Base-by-base conservation (phyloP, 2,797 vertebrate species). In the Pterois miles region DNA sequence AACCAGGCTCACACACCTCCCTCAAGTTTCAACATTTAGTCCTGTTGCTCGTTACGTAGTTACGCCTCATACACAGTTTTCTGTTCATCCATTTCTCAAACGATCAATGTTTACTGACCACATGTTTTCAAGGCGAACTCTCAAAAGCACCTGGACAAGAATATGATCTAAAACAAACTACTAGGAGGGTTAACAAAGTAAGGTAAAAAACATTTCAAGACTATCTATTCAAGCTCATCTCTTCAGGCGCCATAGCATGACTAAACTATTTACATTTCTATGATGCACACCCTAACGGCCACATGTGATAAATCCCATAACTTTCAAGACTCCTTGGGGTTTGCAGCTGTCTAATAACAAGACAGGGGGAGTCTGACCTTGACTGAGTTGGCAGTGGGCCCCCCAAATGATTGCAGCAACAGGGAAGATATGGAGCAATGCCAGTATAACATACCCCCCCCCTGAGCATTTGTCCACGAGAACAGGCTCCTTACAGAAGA, bases 371-470 rank as follows among this genome's bases (percentile, higher is more conserved):
- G 13, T 65, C 20, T 81, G 64, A 80, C 76, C 68, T 87, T 82
- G 65, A 59, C 57, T 78, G 58, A 79, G 27, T 73, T 79, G 67
- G 75, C 66, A 65, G n/a, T 20, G 46, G 59, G 65, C 38, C 74
- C 57, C 59, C 33, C 67, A 86, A 74, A 52, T 52, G 65, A 66
- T 74, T 71, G 43, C 65, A 85, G 50, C 65, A 58, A 63, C 13
- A 57, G 25, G 4, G 40, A 65, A 33, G 43, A 79, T 23, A 13
- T 78, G 78, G 58, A 68, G 38, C 22, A 50, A 60, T 16, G 75
- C 75, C 83, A 86, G 43, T 60, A 71, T 10, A 27, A 5, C 18
- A 20, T 60, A 14, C 48, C 40, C 9, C 18, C n/a, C 40, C 33
- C 67, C 40, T 29, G 2, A 53, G 22, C 54, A 71, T 20, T 48